phyloP scores from a whole-genome alignment of 2,113 vertebrate species.

The Murina feae region DNA sequence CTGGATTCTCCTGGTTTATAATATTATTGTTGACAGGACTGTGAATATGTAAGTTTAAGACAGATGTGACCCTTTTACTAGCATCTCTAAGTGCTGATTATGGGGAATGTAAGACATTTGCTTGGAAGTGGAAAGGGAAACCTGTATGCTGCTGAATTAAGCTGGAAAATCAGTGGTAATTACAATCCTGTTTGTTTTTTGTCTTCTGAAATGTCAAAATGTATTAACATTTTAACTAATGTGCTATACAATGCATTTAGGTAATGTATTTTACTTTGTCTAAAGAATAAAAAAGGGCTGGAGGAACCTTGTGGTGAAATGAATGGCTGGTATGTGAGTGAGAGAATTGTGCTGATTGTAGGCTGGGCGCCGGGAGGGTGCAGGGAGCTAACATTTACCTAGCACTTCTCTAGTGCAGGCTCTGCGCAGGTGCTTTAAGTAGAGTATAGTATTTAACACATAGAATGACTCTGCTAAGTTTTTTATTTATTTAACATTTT shows the following conservation, averaged over 20 bases:
- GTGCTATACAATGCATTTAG: background rate
- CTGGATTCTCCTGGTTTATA: background rate
- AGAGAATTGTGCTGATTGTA: background rate
- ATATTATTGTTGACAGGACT: background rate
- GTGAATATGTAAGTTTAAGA: background rate
- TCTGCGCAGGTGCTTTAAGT: background rate
- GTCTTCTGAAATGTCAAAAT: background rate
- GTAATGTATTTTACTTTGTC: background rate
- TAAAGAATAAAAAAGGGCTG: background rate
- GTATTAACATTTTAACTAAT: background rate
- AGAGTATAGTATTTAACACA: background rate
- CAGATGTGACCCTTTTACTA: too few relatives aligned
- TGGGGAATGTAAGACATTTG: background rate
- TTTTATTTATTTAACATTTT: background rate
- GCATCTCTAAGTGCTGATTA: background rate
- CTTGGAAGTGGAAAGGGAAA: background rate
- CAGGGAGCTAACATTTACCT: accelerated
- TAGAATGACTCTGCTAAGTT: background rate
- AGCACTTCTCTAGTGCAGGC: background rate
- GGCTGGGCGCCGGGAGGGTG: too few relatives aligned
- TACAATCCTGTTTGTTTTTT: background rate
- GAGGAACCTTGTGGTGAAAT: background rate
- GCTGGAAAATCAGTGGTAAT: background rate
- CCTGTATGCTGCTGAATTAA: background rate
- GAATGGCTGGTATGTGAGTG: background rate